These are phyloP conservation scores for Vanessa atalanta DNA, from an alignment of 1,140 invertebrate species.

Conservation along the genomic window DNA sequence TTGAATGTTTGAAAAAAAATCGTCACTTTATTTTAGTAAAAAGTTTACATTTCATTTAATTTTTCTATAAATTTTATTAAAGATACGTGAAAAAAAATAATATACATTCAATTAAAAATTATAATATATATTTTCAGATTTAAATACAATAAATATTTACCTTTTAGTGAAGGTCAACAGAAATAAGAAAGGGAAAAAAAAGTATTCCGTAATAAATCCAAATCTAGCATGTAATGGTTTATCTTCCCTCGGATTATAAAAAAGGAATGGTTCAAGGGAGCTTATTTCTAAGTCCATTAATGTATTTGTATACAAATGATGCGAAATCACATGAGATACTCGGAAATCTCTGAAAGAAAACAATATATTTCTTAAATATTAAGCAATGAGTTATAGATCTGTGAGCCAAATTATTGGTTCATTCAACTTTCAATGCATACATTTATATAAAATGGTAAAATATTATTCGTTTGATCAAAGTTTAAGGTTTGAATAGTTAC, in stretches of 20 bases:
- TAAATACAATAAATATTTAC: constrained; percentile 28
- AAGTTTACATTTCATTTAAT: no score
- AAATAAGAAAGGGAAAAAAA: constrained; percentile 51
- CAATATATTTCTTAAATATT: neutral
- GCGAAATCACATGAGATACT: constrained; percentile 88
- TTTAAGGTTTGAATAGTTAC: no score
- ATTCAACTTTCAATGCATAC: no score
- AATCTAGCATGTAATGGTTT: constrained; percentile 49
- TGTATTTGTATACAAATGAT: constrained; percentile 91
- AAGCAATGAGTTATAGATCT: no score
- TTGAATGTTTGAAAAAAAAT: no score
- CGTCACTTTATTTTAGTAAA: no score
- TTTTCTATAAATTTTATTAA: no score
- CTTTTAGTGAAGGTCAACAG: constrained; percentile 48
- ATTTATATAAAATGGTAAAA: neutral
- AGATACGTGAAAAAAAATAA: no score
- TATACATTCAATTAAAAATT: neutral
- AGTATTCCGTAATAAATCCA: constrained; percentile 49
- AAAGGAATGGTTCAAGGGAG: constrained; percentile 84
- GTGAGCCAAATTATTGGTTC: no score
- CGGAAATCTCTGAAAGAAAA: constrained; percentile 84
- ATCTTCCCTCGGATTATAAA: constrained; percentile 82
- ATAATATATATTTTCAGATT: neutral
- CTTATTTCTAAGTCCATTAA: constrained; percentile 88
- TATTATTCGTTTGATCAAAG: neutral